phyloP scores from a whole-genome alignment of 2,113 vertebrate species.

The Plecturocebus donacophilus region DNA sequence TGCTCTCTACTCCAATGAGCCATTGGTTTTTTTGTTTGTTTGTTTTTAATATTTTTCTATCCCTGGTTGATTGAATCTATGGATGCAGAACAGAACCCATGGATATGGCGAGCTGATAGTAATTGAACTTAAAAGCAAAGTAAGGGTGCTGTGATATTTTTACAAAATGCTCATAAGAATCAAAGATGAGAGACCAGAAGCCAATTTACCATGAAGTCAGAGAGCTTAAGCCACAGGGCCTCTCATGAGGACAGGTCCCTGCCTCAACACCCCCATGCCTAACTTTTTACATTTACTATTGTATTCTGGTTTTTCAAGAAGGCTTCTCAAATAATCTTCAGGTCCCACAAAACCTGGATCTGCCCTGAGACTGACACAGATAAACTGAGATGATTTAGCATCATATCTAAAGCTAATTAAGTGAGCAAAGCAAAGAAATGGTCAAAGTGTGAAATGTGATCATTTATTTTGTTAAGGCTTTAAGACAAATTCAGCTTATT shows the following conservation, averaged over 20 bases:
- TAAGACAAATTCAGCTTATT: slow-evolving; percentile 51
- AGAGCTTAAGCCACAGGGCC: background rate
- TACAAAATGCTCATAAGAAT: background rate
- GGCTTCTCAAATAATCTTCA: background rate
- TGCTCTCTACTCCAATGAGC: too few relatives aligned
- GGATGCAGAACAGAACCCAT: background rate
- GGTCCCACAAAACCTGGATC: background rate
- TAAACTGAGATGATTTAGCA: background rate
- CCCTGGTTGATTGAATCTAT: background rate
- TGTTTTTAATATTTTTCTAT: background rate
- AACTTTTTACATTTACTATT: background rate
- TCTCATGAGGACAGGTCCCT: background rate
- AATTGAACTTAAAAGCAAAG: background rate
- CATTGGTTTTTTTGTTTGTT: background rate
- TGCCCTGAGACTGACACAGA: background rate
- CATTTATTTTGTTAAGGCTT: slow-evolving; percentile 32
- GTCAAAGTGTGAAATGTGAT: background rate
- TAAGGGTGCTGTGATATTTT: background rate
- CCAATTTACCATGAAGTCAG: background rate
- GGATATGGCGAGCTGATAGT: background rate
- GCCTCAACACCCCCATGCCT: background rate
- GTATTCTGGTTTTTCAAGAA: background rate
- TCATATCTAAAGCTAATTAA: background rate
- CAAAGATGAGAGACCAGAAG: background rate
- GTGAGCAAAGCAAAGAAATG: background rate